Evolutionary conservation across 2,113 vertebrate genomes (phyloP).

Genomic region (Urocitellus parryii): DNA sequence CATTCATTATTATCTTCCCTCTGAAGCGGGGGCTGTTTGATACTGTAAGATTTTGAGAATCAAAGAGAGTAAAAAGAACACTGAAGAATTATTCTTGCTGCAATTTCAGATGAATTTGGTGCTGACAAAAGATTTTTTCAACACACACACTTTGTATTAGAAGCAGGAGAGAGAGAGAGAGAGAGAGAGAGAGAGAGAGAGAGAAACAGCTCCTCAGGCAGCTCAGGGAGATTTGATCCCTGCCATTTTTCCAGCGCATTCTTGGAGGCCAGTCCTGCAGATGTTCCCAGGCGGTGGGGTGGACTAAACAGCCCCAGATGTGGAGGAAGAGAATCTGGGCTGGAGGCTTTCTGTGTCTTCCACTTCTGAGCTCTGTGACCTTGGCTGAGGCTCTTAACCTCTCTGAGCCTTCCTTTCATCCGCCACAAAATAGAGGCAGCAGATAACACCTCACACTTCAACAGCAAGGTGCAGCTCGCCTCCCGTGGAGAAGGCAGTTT

Average conservation of each 20-base stretch:
- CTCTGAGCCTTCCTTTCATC: background rate
- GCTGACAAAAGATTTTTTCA: slow-evolving; percentile 77
- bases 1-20: slow-evolving; percentile 84
- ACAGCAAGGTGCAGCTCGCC: background rate
- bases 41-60: slow-evolving; percentile 73
- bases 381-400: slow-evolving; percentile 15
- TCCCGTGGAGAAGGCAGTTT: background rate
- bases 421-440: background rate
- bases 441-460: fast-evolving
- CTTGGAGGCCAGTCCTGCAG: slow-evolving; percentile 41
- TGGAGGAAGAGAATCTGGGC: background rate
- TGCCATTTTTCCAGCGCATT: slow-evolving; percentile 47
- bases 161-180: slow-evolving; percentile 4
- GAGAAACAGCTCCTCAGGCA: background rate
- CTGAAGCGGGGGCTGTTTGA: slow-evolving; percentile 79
- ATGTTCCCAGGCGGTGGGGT: slow-evolving; percentile 15
- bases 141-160: slow-evolving; percentile 46
- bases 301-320: background rate
- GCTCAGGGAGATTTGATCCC: slow-evolving; percentile 34
- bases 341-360: background rate
- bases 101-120: slow-evolving; percentile 76
- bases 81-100: slow-evolving; percentile 79
- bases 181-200: background rate
- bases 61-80: slow-evolving; percentile 77
- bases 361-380: background rate